phyloP scores from a whole-genome alignment of 2,888 invertebrate genomes.

The Drosophila picticornis region DNA sequence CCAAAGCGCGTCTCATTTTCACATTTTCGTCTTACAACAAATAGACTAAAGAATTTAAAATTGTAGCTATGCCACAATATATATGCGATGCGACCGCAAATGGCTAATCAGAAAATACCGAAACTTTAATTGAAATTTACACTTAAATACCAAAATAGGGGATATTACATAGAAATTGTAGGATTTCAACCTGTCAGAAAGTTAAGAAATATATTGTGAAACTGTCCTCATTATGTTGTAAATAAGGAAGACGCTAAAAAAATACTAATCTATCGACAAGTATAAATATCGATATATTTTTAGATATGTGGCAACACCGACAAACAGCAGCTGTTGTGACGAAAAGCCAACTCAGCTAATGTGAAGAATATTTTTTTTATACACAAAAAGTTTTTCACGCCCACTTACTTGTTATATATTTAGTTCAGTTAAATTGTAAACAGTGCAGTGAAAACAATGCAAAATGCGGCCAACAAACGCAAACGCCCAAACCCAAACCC shows the following conservation, averaged over 20 bases:
- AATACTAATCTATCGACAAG: not conserved
- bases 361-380: constrained; percentile 65
- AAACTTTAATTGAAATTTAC: not conserved
- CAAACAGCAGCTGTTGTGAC: constrained; percentile 62
- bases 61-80: constrained; percentile 45
- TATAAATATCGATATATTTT: not conserved
- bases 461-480: constrained; percentile 69
- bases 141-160: not conserved
- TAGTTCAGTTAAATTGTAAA: constrained; percentile 36
- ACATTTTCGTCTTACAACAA: constrained; percentile 32
- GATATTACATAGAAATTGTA: not conserved
- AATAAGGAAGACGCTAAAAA: not conserved
- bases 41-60: constrained; percentile 43
- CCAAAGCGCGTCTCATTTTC: constrained; percentile 35
- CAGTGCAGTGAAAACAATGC: constrained; percentile 66
- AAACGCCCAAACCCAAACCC: constrained; percentile 50
- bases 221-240: not conserved
- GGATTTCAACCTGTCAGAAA: not conserved
- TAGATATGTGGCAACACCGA: constrained; percentile 35
- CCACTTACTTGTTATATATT: constrained; percentile 23
- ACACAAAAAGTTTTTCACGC: constrained; percentile 56
- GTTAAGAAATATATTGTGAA: not conserved
- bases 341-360: constrained; percentile 80
- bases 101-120: constrained; percentile 3
- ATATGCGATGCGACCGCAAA: constrained; percentile 21